Evolutionary conservation across 2,888 invertebrate genomes (phyloP).

Genomic region (Pyrochroa serraticornis): DNA sequence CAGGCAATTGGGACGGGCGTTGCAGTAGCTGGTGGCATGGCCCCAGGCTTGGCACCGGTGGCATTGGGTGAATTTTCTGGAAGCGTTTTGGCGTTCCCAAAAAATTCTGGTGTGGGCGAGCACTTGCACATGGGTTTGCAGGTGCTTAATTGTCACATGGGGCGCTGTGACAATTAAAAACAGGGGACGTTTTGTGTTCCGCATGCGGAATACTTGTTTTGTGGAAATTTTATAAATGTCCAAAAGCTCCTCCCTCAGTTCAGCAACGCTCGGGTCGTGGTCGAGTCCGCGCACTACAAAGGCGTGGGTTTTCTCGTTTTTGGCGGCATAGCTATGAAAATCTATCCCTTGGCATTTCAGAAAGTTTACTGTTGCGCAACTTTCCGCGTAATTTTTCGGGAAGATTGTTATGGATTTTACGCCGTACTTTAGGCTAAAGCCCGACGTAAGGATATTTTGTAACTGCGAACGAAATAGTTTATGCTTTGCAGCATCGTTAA

Average conservation of each 20-base stretch:
- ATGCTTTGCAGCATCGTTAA: too few relatives aligned
- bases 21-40: slow-evolving; percentile 41
- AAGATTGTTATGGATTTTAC: too few relatives aligned
- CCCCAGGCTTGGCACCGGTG: slow-evolving; percentile 44
- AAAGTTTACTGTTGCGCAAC: too few relatives aligned
- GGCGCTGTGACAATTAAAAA: not conserved
- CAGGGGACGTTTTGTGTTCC: not conserved
- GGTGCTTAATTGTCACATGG: not conserved
- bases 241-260: not conserved
- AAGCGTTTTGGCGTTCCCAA: slow-evolving; percentile 37
- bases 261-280: not conserved
- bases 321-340: slow-evolving; percentile 1
- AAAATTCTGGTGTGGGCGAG: slow-evolving; percentile 12
- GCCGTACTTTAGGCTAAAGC: too few relatives aligned
- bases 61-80: slow-evolving; percentile 39
- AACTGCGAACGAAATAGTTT: too few relatives aligned
- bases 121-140: slow-evolving; percentile 1
- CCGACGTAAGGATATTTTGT: too few relatives aligned
- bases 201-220: not conserved
- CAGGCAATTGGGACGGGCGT: slow-evolving; percentile 34
- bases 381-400: too few relatives aligned
- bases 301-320: slow-evolving; percentile 9
- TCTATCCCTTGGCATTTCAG: not conserved
- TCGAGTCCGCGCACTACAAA: slow-evolving; percentile 8
- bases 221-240: not conserved